Evolutionary conservation across 2,888 invertebrate genomes (phyloP).

Genomic region (Unio pictorum): DNA sequence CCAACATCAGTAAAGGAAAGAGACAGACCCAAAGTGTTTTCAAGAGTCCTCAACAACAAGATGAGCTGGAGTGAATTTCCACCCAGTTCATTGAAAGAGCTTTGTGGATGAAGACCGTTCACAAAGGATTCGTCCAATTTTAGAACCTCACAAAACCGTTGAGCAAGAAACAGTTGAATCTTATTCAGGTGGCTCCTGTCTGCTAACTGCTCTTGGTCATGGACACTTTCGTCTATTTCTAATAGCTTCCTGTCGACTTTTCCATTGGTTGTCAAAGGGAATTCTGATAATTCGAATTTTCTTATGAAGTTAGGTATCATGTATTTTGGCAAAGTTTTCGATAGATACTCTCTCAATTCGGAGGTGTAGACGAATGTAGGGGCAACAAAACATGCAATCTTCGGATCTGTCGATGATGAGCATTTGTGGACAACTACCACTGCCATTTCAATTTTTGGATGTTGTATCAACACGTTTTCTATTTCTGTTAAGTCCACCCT

Average conservation of each 20-base stretch:
- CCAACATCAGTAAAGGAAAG: slow-evolving; percentile 35
- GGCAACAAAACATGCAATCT: slow-evolving; percentile 32
- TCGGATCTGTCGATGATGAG: slow-evolving; percentile 9
- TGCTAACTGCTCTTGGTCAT: slow-evolving; percentile 4
- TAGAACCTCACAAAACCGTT: slow-evolving; percentile 27
- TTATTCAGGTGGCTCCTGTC: slow-evolving; percentile 25
- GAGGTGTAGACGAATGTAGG: slow-evolving; percentile 24
- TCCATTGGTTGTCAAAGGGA: slow-evolving; percentile 31
- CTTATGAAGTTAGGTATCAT: slow-evolving; percentile 39
- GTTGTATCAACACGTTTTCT: slow-evolving; percentile 72
- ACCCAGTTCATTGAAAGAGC: slow-evolving; percentile 44
- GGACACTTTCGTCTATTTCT: slow-evolving; percentile 30
- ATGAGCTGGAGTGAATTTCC: slow-evolving; percentile 45
- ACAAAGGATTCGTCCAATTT: slow-evolving; percentile 21
- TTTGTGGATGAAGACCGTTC: slow-evolving; percentile 20
- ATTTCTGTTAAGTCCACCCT: slow-evolving; percentile 88
- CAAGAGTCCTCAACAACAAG: slow-evolving; percentile 25
- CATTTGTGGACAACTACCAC: slow-evolving; percentile 33
- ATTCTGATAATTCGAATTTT: slow-evolving; percentile 21
- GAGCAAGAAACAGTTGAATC: slow-evolving; percentile 23
- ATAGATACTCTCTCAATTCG: slow-evolving; percentile 32
- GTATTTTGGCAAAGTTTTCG: slow-evolving; percentile 31
- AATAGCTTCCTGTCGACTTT: slow-evolving; percentile 35
- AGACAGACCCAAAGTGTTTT: slow-evolving; percentile 14
- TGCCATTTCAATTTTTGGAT: slow-evolving; percentile 31